Evolutionary conservation across 2,113 vertebrate genomes (phyloP).

Genomic region (Rhodinocichla rosea): DNA sequence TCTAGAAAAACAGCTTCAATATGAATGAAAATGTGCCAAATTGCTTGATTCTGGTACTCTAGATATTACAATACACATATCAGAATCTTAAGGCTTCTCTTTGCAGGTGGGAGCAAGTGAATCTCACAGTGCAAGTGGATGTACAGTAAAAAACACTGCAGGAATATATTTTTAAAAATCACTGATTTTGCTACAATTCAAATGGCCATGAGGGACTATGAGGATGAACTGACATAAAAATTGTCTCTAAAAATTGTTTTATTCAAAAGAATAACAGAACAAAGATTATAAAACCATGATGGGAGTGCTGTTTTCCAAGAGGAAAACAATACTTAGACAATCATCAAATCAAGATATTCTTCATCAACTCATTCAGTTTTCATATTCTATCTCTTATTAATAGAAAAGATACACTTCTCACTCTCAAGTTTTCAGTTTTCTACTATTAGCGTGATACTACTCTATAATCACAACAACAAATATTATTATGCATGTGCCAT

Average conservation of each 20-base stretch:
- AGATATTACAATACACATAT: background rate
- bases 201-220: background rate
- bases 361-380: background rate
- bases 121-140: background rate
- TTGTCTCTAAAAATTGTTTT: background rate
- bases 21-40: background rate
- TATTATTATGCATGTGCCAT: background rate
- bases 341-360: background rate
- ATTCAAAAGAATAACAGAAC: background rate
- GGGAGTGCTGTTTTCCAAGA: background rate
- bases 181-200: background rate
- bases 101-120: background rate
- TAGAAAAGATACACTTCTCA: background rate
- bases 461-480: slow-evolving; percentile 5
- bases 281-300: background rate
- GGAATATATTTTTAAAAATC: background rate
- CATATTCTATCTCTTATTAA: background rate
- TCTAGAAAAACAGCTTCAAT: background rate
- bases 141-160: background rate
- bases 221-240: background rate
- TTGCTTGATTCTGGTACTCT: background rate
- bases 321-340: background rate
- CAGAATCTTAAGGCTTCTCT: background rate
- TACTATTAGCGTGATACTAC: background rate
- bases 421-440: background rate